Conservation (phyloP, 2,113 vertebrate species). For the Malurus alboscapulatus region DNA sequence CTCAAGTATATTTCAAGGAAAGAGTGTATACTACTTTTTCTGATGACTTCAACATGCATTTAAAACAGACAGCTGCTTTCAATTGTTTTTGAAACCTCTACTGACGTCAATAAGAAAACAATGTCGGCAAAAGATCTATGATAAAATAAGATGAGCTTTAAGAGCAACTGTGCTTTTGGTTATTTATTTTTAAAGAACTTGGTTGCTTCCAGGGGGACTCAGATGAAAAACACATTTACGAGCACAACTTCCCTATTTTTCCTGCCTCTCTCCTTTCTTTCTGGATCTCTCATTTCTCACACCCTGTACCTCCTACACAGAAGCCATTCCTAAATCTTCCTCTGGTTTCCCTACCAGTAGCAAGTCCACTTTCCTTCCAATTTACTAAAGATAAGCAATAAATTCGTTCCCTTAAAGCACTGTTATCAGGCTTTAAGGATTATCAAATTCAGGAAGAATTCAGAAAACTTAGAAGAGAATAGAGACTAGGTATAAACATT, state of each 20-base stretch:
- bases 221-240: not conserved
- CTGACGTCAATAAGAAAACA: slow-evolving; percentile 18
- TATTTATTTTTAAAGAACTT: not conserved
- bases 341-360: not conserved
- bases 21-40: not conserved
- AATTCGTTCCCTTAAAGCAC: not conserved
- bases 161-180: not conserved
- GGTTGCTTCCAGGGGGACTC: not conserved
- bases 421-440: not conserved
- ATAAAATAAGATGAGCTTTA: not conserved
- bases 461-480: not conserved
- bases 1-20: not conserved
- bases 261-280: not conserved
- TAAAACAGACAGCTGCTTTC: slow-evolving; percentile 15
- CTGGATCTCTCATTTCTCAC: not conserved
- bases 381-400: not conserved
- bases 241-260: not conserved
- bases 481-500: not conserved
- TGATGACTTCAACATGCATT: not conserved
- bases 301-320: not conserved
- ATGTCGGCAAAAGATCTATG: not conserved
- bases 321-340: not conserved
- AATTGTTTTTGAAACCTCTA: not conserved
- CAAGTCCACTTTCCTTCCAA: not conserved
- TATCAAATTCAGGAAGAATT: not conserved